These are phyloP conservation scores for Leuciscus waleckii DNA, from an alignment of 2,797 vertebrate species.

Conservation along the genomic window DNA sequence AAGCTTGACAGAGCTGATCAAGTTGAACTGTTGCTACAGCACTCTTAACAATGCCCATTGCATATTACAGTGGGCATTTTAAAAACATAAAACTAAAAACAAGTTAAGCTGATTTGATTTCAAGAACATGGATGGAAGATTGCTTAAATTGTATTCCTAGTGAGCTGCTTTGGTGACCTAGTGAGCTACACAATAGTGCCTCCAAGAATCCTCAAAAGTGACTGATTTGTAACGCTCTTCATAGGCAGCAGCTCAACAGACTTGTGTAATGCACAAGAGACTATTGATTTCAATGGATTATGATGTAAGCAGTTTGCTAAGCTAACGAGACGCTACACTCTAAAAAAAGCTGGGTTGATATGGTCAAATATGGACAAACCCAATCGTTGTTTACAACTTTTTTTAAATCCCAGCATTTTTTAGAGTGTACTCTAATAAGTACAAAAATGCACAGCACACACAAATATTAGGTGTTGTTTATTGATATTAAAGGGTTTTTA, in stretches of 20 bases:
- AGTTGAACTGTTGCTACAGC: background rate
- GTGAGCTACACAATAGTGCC: background rate
- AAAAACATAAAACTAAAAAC: background rate
- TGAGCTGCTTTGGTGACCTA: background rate
- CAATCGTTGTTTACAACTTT: too few relatives aligned
- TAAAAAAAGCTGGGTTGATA: too few relatives aligned
- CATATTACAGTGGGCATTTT: background rate
- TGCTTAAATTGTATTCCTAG: background rate
- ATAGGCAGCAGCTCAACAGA: background rate
- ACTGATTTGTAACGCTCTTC: background rate
- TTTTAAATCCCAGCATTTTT: too few relatives aligned
- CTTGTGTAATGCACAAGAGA: background rate
- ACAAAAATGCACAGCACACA: background rate
- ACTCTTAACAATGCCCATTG: background rate
- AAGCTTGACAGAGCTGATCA: background rate
- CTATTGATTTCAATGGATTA: background rate
- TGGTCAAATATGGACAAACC: too few relatives aligned
- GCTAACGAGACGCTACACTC: background rate
- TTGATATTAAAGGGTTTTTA: background rate
- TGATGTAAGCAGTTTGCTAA: background rate
- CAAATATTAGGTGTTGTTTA: background rate
- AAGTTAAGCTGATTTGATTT: background rate
- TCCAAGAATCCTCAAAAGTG: background rate
- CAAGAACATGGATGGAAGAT: background rate
- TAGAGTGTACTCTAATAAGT: background rate